Base-by-base conservation (phyloP, 2,888 invertebrate genomes). In the Sarcophaga carnaria region DNA sequence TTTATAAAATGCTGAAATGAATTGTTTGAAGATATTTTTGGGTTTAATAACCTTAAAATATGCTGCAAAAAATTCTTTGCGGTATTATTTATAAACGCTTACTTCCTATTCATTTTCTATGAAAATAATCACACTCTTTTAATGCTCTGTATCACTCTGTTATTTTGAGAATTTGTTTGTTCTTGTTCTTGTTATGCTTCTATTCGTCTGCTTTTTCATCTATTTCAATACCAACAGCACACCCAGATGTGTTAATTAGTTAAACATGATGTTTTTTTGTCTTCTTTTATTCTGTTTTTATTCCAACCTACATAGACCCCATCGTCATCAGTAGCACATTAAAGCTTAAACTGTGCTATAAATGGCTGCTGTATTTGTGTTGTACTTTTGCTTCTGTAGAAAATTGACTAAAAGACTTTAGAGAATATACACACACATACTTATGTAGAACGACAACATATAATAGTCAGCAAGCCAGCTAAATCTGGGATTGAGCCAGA, bases 201-300 rank as follows among this genome's bases (percentile, higher is more conserved):
- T 67, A 22, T 62, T 74, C 45, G 45, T 45, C n/a, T 67, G 37
- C 37, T 37, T 37, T 37, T 77, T n/a, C 64, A 76, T 37, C 22
- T 22, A 72, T 22, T 76, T 67, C 76, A 45, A 59, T n/a, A 45
- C 27, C n/a, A 76, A 84, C 59, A 54, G 45, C 66, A 76, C 75
- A 80, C 64, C 66, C 82, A 77, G 83, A 77, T 83, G 86, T 86
- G 86, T 83, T 86, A 86, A 86, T 86, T 86, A 86, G 86, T 83
- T 83, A 80, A 86, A 83, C 83, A 80, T 77, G 69, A 80, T 80
- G 83, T 83, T 86, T 54, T 54, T 14, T 14, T 14, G 8, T 37
- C 37, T 37, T 8, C 37, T 37, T 37, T 37, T 37, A 37, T 37
- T 54, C 54, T 54, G 12, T 54, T 54, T 14, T 54, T 54, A 17